These are phyloP conservation scores for Branchellion lobata DNA, from an alignment of 2,888 invertebrate species.

Conservation along the genomic window DNA sequence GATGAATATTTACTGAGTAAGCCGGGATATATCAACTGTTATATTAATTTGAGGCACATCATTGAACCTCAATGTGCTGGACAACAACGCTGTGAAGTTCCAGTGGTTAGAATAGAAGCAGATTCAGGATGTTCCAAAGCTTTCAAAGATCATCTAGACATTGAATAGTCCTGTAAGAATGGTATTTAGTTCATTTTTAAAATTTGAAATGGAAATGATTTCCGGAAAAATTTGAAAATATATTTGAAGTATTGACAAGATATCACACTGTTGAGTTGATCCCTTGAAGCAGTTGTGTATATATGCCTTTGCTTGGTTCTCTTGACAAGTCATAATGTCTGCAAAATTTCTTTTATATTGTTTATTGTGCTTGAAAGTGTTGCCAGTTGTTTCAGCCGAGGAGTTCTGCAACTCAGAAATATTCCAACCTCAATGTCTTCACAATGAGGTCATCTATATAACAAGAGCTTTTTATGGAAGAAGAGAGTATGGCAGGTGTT, in stretches of 20 bases:
- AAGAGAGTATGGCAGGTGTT: slow-evolving; percentile 13
- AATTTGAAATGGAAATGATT: no score
- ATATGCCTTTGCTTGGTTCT: no score
- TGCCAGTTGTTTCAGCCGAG: background rate
- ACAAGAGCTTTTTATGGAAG: slow-evolving; percentile 11
- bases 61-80: slow-evolving; percentile 30
- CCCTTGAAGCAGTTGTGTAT: no score
- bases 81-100: slow-evolving; percentile 6
- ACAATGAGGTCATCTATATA: slow-evolving; percentile 20
- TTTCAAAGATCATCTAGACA: background rate
- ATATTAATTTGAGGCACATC: slow-evolving; percentile 22
- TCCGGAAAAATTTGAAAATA: no score
- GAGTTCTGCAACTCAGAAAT: slow-evolving; percentile 25
- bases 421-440: slow-evolving; percentile 12
- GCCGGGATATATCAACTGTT: slow-evolving; percentile 27
- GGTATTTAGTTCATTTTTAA: background rate
- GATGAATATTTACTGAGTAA: background rate
- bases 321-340: no score
- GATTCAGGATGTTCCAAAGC: slow-evolving; percentile 16
- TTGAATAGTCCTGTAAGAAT: background rate
- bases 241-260: no score
- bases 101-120: background rate
- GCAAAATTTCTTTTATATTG: no score
- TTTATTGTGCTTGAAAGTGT: no score
- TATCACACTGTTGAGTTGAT: no score